phyloP scores from a whole-genome alignment of 2,797 vertebrate species.

The Graptemys geographica region DNA sequence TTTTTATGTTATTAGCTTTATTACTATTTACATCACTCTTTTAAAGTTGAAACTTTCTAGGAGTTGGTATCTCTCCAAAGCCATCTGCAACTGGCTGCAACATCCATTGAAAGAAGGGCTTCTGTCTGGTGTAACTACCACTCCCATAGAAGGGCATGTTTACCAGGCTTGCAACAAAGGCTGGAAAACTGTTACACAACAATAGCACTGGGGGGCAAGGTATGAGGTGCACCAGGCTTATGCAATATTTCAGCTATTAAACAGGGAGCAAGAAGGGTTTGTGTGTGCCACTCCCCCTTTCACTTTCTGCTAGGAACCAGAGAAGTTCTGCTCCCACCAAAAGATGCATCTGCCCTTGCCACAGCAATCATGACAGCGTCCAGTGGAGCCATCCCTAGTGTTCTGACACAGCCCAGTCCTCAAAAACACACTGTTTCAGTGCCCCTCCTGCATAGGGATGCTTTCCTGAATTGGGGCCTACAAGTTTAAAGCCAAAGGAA shows the following conservation, averaged over 20 bases:
- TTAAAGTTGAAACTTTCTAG: neutral
- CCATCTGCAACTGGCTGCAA: neutral
- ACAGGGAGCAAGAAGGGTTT: neutral
- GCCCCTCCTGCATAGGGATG: neutral
- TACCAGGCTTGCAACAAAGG: neutral
- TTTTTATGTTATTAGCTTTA: neutral
- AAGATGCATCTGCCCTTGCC: neutral
- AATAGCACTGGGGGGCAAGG: rapidly evolving
- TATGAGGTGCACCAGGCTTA: neutral
- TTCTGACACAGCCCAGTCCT: neutral
- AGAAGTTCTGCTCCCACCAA: neutral
- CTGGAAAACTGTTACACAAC: neutral
- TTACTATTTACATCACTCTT: neutral
- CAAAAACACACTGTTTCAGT: neutral
- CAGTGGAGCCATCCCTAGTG: neutral
- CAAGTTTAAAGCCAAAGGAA: conserved; percentile 4
- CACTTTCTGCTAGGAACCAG: neutral
- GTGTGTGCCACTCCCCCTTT: neutral
- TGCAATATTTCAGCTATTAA: neutral
- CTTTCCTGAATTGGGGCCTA: neutral
- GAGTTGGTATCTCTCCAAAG: neutral
- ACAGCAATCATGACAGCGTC: rapidly evolving
- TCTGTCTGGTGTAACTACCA: neutral
- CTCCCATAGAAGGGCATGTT: neutral
- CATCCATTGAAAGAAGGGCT: neutral